Evolutionary conservation across 2,113 vertebrate genomes (phyloP).

Genomic region (Ammodytes marinus): DNA sequence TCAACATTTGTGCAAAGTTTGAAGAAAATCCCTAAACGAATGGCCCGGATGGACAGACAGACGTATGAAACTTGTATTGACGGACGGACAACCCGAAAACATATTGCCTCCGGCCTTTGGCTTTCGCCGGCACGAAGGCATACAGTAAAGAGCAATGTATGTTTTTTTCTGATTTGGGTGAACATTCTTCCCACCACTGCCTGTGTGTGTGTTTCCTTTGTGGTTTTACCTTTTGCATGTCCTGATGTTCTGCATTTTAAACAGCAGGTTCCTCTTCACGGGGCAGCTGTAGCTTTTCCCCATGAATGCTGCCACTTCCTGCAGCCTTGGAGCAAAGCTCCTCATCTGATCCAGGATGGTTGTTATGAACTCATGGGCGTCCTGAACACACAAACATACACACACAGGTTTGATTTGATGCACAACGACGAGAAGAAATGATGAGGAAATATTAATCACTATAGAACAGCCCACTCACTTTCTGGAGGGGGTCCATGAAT

Average conservation of each 20-base stretch:
- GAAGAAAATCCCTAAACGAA: too few species aligned
- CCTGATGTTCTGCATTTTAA: not conserved
- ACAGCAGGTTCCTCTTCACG: not conserved
- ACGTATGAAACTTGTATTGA: too few species aligned
- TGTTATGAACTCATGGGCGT: not conserved
- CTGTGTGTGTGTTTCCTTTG: not conserved
- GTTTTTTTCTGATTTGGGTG: too few species aligned
- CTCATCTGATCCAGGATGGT: not conserved
- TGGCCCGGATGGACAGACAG: too few species aligned
- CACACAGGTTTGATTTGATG: not conserved
- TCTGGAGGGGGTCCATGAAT: not conserved
- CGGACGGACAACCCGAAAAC: too few species aligned
- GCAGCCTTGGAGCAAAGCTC: not conserved
- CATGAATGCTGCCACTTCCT: not conserved
- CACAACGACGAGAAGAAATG: not conserved
- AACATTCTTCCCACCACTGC: too few species aligned
- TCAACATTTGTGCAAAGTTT: too few species aligned
- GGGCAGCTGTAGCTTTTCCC: conserved; percentile 2
- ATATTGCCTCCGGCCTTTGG: too few species aligned
- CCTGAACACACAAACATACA: not conserved
- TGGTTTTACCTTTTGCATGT: conserved; percentile 1
- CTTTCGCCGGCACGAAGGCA: too few species aligned
- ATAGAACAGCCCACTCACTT: not conserved
- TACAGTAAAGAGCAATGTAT: too few species aligned
- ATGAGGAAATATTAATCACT: not conserved